Percentiles rank a stretch among this genome's conserved stretches.
Evolutionary conservation across 1,140 invertebrate species (phyloP).

Genomic region (Colletes latitarsis): DNA sequence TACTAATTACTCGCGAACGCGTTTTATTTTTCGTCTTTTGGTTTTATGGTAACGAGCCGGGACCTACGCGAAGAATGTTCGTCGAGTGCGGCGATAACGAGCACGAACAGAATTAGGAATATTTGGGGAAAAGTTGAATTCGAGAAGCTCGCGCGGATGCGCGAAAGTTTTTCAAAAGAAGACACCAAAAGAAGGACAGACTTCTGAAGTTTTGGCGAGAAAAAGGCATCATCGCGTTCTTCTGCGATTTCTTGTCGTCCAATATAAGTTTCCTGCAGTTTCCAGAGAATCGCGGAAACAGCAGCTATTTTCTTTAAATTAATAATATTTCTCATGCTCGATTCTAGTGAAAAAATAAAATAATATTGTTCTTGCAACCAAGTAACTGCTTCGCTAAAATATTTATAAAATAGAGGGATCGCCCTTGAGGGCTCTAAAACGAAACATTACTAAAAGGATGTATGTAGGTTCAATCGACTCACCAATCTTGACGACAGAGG

Average conservation of each 20-base stretch:
- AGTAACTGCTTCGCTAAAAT: too few relatives aligned
- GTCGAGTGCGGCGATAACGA: background rate
- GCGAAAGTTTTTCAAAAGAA: conserved; percentile 17
- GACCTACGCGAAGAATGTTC: background rate
- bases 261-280: background rate
- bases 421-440: too few relatives aligned
- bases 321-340: too few relatives aligned
- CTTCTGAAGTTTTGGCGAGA: conserved; percentile 4
- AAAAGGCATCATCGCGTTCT: background rate
- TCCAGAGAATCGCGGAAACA: background rate
- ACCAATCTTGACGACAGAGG: conserved; percentile 80
- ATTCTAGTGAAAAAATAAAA: too few relatives aligned
- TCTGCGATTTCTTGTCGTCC: conserved; percentile 27
- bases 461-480: conserved; percentile 46
- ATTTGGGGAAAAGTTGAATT: conserved; percentile 46
- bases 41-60: conserved; percentile 5
- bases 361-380: too few relatives aligned
- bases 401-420: too few relatives aligned
- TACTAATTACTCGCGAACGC: conserved; percentile 21
- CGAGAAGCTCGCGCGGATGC: conserved; percentile 22
- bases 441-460: too few relatives aligned
- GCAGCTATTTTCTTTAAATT: background rate
- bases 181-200: too few relatives aligned
- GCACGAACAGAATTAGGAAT: conserved; percentile 3
- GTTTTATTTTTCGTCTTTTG: conserved; percentile 19